Conservation (phyloP, 2,888 invertebrate genomes). For the Spatulosminthurus flaviceps region DNA sequence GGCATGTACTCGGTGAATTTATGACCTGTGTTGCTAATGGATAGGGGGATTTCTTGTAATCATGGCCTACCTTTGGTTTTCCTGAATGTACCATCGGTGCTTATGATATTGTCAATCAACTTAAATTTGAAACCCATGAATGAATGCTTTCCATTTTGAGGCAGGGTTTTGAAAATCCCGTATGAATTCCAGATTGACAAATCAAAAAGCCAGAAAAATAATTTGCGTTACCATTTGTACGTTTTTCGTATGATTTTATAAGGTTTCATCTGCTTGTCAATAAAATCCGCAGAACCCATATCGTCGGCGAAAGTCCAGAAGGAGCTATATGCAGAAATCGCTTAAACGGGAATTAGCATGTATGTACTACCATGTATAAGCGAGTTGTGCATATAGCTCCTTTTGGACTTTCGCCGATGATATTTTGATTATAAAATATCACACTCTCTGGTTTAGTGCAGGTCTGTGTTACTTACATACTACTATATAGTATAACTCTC, state of each 20-base stretch:
- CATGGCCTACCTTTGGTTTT: background rate
- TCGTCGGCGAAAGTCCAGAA: no score
- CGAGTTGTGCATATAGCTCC: no score
- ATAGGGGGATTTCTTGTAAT: background rate
- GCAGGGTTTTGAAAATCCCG: background rate
- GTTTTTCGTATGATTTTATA: constrained; percentile 3
- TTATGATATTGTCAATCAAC: background rate
- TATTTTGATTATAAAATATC: background rate
- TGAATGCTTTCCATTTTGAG: background rate
- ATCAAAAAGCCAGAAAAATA: background rate
- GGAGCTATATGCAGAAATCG: no score
- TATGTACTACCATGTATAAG: no score
- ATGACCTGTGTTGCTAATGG: background rate
- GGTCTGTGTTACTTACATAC: no score
- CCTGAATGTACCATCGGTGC: background rate
- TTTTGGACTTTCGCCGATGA: no score
- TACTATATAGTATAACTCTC: no score
- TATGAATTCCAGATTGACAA: background rate
- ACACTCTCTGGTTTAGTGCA: background rate
- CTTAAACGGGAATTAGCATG: no score
- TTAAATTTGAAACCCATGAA: background rate
- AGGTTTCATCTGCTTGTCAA: background rate
- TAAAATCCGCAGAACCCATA: constrained; percentile 2
- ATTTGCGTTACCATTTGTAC: background rate
- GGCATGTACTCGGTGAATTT: background rate